Conservation (phyloP, 2,797 vertebrate species). For the Enteromius afrohamiltoni region DNA sequence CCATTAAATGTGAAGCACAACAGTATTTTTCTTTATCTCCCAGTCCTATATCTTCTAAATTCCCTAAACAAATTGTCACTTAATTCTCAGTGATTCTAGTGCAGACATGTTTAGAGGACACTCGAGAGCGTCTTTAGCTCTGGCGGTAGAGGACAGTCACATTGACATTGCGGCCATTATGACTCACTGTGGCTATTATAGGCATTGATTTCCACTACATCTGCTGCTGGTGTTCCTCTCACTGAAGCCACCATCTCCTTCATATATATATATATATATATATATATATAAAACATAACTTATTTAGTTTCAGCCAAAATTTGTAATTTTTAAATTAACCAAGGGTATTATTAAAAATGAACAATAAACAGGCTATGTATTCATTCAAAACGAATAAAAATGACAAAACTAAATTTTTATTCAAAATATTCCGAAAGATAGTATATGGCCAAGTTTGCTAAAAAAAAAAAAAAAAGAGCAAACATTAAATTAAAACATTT, state of each 20-base stretch:
- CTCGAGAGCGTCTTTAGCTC: slow-evolving; percentile 22
- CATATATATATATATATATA: too few relatives aligned
- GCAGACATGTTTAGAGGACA: slow-evolving; percentile 13
- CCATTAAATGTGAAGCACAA: slow-evolving; percentile 1
- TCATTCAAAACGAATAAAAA: not conserved
- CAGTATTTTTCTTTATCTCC: not conserved
- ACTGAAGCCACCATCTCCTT: slow-evolving; percentile 10
- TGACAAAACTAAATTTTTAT: not conserved
- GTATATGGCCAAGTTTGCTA: not conserved
- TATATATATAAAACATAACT: not conserved
- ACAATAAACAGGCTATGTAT: not conserved
- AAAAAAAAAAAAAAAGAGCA: not conserved
- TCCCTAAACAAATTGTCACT: slow-evolving; percentile 13
- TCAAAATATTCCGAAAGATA: not conserved
- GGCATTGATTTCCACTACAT: slow-evolving; percentile 53
- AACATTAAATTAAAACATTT: not conserved
- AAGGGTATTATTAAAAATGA: not conserved
- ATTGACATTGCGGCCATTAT: slow-evolving; percentile 23
- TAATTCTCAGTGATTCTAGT: slow-evolving; percentile 4
- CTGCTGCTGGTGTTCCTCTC: slow-evolving; percentile 32
- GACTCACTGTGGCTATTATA: slow-evolving; percentile 47
- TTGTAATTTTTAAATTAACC: not conserved
- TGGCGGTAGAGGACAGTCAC: slow-evolving; percentile 27
- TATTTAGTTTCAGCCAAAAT: not conserved
- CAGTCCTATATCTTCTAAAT: not conserved